A percentile compares a stretch with the other conserved stretches of the same genome.
Conservation (phyloP, 2,113 vertebrate species). For the Bufo gargarizans region DNA sequence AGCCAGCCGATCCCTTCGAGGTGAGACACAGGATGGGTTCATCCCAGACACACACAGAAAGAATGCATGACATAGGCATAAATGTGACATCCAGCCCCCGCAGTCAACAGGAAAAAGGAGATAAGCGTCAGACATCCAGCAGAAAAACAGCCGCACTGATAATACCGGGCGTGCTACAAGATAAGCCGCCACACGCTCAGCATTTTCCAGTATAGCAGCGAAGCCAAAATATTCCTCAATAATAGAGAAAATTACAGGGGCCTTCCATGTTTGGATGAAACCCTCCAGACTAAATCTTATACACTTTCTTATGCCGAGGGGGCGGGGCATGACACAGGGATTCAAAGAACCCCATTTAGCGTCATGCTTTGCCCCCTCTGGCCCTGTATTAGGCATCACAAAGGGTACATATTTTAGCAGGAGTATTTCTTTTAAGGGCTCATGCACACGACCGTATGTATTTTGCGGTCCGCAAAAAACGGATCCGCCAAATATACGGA, state of each 20-base stretch:
- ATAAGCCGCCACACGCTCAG: slow-evolving; percentile 2
- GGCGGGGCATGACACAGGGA: background rate
- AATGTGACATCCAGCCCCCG: background rate
- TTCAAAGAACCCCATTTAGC: background rate
- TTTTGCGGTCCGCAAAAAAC: no score
- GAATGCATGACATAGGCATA: background rate
- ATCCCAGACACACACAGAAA: background rate
- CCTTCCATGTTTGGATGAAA: background rate
- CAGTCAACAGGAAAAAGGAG: slow-evolving; percentile 16
- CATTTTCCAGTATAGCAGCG: background rate
- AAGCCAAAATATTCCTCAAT: background rate
- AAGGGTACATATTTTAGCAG: no score
- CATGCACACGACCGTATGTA: no score
- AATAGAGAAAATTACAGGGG: background rate
- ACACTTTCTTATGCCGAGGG: background rate
- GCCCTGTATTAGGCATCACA: no score
- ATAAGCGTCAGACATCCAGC: background rate
- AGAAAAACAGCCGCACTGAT: slow-evolving; percentile 3
- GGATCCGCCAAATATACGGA: no score
- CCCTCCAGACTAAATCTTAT: background rate
- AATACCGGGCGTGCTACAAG: background rate
- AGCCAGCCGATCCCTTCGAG: slow-evolving; percentile 77
- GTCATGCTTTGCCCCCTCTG: no score
- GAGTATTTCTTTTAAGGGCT: no score
- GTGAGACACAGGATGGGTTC: slow-evolving; percentile 45